These are phyloP conservation scores for Drosophila funebris DNA, from an alignment of 1,140 invertebrate species.

Conservation along the genomic window DNA sequence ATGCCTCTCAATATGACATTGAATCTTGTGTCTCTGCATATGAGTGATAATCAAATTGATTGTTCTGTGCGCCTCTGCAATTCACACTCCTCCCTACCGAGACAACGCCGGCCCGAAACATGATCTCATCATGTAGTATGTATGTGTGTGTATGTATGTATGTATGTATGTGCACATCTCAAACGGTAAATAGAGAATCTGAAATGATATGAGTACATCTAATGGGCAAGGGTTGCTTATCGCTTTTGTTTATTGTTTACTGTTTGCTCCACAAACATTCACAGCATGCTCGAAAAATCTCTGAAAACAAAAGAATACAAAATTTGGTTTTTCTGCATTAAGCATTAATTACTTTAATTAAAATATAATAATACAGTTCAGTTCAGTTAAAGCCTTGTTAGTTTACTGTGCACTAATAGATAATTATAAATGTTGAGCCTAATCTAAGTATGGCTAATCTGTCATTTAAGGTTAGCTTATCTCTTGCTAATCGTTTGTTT, in stretches of 20 bases:
- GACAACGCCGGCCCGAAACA: constrained; percentile 40
- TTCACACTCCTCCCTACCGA: neutral
- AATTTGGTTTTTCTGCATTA: no score
- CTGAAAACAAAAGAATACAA: no score
- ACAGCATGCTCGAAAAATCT: no score
- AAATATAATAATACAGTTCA: no score
- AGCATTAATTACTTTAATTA: no score
- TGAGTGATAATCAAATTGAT: constrained; percentile 48
- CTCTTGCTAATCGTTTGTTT: no score
- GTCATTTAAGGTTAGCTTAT: no score
- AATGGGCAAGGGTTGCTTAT: constrained; percentile 43
- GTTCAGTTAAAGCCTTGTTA: no score
- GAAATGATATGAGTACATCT: neutral
- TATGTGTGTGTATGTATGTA: constrained; percentile 1
- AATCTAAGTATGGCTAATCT: no score
- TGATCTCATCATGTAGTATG: constrained; percentile 52
- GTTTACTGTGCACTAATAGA: no score
- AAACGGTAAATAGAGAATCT: neutral
- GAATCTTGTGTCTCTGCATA: constrained; percentile 26
- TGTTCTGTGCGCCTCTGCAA: constrained; percentile 6
- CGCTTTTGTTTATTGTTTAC: neutral
- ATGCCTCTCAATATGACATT: constrained; percentile 31
- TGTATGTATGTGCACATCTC: constrained; percentile 10
- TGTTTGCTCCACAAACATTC: neutral
- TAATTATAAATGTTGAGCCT: no score